Conservation (phyloP, 2,113 vertebrate genomes). For the Bubo scandiacus region DNA sequence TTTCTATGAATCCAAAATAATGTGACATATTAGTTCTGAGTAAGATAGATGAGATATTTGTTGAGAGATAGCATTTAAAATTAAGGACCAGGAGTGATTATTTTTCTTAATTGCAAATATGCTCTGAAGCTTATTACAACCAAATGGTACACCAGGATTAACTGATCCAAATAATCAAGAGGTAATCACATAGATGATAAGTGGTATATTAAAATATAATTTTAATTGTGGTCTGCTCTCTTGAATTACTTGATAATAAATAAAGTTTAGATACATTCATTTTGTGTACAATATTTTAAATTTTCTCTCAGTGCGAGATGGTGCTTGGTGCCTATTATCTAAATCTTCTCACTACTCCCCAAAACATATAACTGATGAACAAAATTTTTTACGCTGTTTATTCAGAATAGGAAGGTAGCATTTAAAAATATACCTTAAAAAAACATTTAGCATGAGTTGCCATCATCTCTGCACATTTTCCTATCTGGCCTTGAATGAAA, state of each 20-base stretch:
- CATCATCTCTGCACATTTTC: neutral
- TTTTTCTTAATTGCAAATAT: conserved; percentile 53
- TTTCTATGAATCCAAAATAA: neutral
- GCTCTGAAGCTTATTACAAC: neutral
- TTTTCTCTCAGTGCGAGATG: neutral
- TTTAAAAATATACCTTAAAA: neutral
- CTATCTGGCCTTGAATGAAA: neutral
- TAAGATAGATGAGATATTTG: conserved; percentile 31
- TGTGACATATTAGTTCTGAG: conserved; percentile 25
- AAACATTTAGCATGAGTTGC: neutral
- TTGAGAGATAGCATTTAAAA: conserved; percentile 12
- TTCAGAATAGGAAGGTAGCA: neutral
- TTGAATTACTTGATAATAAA: neutral
- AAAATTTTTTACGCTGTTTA: neutral
- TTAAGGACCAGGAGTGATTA: conserved; percentile 18
- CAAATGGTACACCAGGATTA: conserved; percentile 8
- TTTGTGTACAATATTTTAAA: neutral
- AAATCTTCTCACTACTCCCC: neutral
- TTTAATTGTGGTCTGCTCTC: neutral
- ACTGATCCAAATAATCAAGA: conserved; percentile 18
- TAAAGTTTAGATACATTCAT: neutral
- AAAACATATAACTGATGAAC: neutral
- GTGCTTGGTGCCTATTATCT: neutral
- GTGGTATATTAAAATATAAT: neutral
- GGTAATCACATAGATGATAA: neutral